Percentiles rank a stretch among this genome's conserved stretches.
phyloP scores from a whole-genome alignment of 53 echinoderm and acorn worm genomes.

The Arbacia lixula region DNA sequence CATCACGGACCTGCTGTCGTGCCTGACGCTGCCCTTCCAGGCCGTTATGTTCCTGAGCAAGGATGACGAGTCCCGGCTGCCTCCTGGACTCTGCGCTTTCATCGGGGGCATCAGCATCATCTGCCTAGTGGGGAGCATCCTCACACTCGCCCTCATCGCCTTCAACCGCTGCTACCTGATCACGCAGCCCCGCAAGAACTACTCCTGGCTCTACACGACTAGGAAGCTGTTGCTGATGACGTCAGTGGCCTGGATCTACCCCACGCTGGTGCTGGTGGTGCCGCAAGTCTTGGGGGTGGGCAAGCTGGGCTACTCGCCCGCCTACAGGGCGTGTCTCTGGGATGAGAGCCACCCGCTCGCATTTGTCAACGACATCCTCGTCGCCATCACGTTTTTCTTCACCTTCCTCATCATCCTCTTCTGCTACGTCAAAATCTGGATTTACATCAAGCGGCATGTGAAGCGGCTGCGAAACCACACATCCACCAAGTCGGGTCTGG shows the following conservation, averaged over 20 bases:
- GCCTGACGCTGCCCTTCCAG: slow-evolving; percentile 43
- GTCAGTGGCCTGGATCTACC: slow-evolving; percentile 39
- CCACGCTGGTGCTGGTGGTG: slow-evolving; percentile 10
- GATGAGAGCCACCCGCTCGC: not conserved
- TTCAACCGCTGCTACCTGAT: slow-evolving; percentile 51
- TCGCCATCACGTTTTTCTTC: slow-evolving; percentile 40
- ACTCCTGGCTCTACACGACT: slow-evolving; percentile 49
- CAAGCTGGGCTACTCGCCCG: slow-evolving; percentile 36
- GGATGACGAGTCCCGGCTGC: slow-evolving; percentile 4
- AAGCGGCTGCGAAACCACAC: slow-evolving; percentile 31
- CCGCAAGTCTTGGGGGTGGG: slow-evolving; percentile 34
- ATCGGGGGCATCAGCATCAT: slow-evolving; percentile 45
- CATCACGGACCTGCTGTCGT: slow-evolving; percentile 44
- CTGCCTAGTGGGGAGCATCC: slow-evolving; percentile 40
- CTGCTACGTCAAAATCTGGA: slow-evolving; percentile 56
- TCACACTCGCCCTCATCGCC: slow-evolving; percentile 48
- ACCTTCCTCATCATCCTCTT: slow-evolving; percentile 43
- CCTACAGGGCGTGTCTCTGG: slow-evolving; percentile 40
- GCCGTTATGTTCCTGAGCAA: slow-evolving; percentile 19
- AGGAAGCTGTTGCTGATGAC: slow-evolving; percentile 29
- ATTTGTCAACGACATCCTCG: slow-evolving; percentile 38
- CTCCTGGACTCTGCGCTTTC: slow-evolving; percentile 44
- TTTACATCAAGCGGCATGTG: slow-evolving; percentile 38
- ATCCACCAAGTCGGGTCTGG: not conserved
- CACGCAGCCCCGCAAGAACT: slow-evolving; percentile 43